These are phyloP conservation scores for Amphipyra berbera DNA, from an alignment of 2,888 invertebrate species.

Conservation along the genomic window DNA sequence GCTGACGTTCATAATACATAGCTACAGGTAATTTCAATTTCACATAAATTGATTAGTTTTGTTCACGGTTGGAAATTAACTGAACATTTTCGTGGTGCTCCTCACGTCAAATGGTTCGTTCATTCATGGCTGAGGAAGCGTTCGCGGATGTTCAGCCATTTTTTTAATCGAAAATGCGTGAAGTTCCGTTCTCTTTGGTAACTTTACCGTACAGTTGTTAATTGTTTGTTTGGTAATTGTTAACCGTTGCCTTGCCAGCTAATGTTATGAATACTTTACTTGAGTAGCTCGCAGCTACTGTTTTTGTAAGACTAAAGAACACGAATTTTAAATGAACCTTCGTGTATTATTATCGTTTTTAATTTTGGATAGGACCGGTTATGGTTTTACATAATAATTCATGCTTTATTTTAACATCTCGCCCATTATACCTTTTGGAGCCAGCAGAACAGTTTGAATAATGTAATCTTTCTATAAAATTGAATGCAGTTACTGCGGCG, in stretches of 20 bases:
- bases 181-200: conserved; percentile 52
- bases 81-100: conserved; percentile 6
- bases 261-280: conserved; percentile 27
- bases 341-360: conserved; percentile 6
- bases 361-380: conserved; percentile 13
- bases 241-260: conserved; percentile 27
- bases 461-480: conserved; percentile 18
- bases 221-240: conserved; percentile 43
- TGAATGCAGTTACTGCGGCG: conserved; percentile 15
- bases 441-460: conserved; percentile 14
- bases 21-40: conserved; percentile 1
- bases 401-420: conserved; percentile 2
- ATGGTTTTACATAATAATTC: conserved; percentile 18
- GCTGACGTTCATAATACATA: neutral
- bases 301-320: conserved; percentile 8
- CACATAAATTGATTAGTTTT: conserved; percentile 11
- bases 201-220: conserved; percentile 36
- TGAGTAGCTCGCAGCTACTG: conserved; percentile 8
- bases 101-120: conserved; percentile 9
- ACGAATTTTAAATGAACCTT: neutral
- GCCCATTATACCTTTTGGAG: conserved; percentile 15
- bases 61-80: neutral
- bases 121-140: conserved; percentile 43
- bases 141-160: conserved; percentile 32
- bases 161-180: conserved; percentile 46